Conservation (phyloP, 2,113 vertebrate species). For the Alligator mississippiensis region DNA sequence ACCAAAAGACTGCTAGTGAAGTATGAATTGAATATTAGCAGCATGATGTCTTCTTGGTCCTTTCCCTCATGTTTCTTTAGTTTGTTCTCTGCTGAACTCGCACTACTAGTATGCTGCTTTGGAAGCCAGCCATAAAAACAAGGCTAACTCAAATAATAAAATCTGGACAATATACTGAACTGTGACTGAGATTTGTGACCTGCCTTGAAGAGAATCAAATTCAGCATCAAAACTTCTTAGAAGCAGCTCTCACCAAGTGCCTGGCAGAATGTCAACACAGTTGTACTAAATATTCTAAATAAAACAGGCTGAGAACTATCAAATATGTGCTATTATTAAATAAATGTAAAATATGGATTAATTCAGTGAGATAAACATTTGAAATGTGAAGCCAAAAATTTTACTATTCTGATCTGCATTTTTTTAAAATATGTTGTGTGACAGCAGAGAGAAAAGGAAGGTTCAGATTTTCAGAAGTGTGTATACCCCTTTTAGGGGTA, state of each 20-base stretch:
- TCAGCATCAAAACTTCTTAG: constrained; percentile 53
- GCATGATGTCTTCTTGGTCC: constrained; percentile 47
- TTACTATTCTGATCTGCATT: neutral
- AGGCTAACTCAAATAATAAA: constrained; percentile 39
- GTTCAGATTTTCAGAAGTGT: neutral
- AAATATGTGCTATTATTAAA: constrained; percentile 21
- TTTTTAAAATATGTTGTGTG: neutral
- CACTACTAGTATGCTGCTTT: neutral
- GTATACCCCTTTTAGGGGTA: no score
- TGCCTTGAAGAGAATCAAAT: constrained; percentile 55
- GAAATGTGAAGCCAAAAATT: constrained; percentile 1
- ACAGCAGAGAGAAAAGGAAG: neutral
- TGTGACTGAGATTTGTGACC: constrained; percentile 57
- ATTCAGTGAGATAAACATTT: neutral
- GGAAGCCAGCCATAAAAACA: constrained; percentile 29
- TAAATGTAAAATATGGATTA: constrained; percentile 21
- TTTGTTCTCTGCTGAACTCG: constrained; percentile 21
- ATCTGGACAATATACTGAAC: constrained; percentile 18
- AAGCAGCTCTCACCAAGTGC: constrained; percentile 45
- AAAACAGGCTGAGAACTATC: constrained; percentile 51
- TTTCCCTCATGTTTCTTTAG: constrained; percentile 27
- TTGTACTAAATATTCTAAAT: constrained; percentile 23
- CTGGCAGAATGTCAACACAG: constrained; percentile 60
- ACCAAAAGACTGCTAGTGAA: neutral
- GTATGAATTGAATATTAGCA: constrained; percentile 7